These are phyloP conservation scores for Premnoplex brunnescens DNA, from an alignment of 2,797 vertebrate genomes.

Conservation along the genomic window DNA sequence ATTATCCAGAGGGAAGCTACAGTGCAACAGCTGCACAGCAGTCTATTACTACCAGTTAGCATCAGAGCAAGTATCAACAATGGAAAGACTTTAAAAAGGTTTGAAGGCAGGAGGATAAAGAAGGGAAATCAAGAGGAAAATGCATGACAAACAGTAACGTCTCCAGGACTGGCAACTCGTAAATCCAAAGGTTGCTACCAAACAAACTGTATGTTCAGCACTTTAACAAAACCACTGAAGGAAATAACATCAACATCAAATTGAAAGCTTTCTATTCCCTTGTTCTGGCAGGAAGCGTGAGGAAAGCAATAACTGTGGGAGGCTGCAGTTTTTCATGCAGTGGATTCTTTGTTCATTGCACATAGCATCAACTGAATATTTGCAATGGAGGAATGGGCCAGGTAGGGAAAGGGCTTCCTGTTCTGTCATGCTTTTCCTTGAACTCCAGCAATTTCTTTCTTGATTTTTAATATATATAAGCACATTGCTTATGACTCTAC, in stretches of 20 bases:
- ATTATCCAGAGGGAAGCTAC: conserved; percentile 38
- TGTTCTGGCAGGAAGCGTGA: conserved; percentile 10
- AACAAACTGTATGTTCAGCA: conserved; percentile 52
- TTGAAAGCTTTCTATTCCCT: conserved; percentile 52
- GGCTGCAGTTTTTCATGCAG: conserved; percentile 44
- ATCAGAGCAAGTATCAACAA: background rate
- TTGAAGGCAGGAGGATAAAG: conserved; percentile 45
- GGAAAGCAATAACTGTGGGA: conserved; percentile 30
- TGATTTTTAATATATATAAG: background rate
- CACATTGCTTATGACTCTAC: background rate
- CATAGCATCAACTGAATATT: background rate
- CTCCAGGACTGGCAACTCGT: conserved; percentile 41
- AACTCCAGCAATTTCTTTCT: background rate
- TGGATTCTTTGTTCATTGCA: conserved; percentile 26
- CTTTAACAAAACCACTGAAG: conserved; percentile 59
- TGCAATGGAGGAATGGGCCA: background rate
- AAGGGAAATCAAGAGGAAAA: conserved; percentile 55
- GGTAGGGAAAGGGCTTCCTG: background rate
- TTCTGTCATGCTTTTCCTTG: background rate
- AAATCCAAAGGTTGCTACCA: conserved; percentile 60
- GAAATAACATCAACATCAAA: conserved; percentile 56
- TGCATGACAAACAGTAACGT: conserved; percentile 56
- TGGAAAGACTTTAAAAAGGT: conserved; percentile 43
- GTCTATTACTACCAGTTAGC: conserved; percentile 57
- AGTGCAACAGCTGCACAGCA: conserved; percentile 17